These are phyloP conservation scores for Cosmia trapezina DNA, from an alignment of 2,888 invertebrate species.

Conservation along the genomic window DNA sequence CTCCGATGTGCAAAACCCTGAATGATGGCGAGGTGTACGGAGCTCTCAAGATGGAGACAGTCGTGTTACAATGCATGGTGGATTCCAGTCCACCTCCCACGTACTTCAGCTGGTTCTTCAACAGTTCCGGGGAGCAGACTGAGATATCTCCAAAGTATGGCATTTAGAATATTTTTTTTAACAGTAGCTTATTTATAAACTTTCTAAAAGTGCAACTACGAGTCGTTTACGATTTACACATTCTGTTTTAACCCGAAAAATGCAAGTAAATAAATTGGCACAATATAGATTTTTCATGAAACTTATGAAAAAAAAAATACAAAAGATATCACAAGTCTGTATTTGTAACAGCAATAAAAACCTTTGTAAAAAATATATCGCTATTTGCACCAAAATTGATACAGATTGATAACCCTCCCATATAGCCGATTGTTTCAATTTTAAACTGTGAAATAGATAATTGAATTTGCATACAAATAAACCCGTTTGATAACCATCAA, in stretches of 20 bases:
- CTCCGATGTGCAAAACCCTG: constrained; percentile 93
- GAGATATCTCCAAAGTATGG: constrained; percentile 92
- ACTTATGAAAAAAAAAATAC: background rate
- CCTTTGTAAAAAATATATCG: background rate
- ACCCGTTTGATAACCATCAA: constrained; percentile 21
- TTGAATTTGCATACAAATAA: constrained; percentile 38
- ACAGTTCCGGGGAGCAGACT: constrained; percentile 96
- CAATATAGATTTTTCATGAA: background rate
- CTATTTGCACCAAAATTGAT: background rate
- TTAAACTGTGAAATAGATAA: constrained; percentile 41
- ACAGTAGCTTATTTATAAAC: background rate
- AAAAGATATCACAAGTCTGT: background rate
- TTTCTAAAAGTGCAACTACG: background rate
- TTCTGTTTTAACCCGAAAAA: background rate
- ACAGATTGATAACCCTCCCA: constrained; percentile 13
- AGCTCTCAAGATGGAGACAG: constrained; percentile 95
- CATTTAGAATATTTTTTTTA: background rate
- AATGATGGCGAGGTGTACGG: constrained; percentile 94
- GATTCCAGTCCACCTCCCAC: constrained; percentile 95
- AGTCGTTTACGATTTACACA: background rate
- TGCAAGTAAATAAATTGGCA: background rate
- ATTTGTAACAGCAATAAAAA: constrained; percentile 3
- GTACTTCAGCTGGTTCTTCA: constrained; percentile 97
- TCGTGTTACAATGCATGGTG: constrained; percentile 94
- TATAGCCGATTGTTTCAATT: constrained; percentile 18